Evolutionary conservation across 2,113 vertebrate genomes (phyloP).

Genomic region (Ellobius talpinus): DNA sequence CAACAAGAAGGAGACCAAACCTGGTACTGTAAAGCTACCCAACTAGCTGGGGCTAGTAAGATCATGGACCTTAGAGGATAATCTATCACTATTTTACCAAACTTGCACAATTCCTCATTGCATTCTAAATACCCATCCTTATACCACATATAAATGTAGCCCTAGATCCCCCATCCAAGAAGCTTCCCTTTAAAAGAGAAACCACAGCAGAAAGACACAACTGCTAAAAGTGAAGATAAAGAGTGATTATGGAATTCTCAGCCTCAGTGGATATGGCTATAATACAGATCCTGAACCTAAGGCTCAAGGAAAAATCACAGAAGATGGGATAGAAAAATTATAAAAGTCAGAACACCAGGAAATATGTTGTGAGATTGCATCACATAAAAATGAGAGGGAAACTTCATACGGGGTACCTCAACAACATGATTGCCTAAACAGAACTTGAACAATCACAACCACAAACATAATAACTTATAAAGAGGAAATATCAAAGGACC

Average conservation of each 20-base stretch:
- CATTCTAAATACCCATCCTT: background rate
- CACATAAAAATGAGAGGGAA: background rate
- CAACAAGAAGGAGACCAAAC: background rate
- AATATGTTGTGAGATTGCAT: background rate
- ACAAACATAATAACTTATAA: background rate
- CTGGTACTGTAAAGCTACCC: background rate
- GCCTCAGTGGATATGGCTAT: background rate
- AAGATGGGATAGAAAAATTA: background rate
- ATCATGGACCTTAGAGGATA: no score
- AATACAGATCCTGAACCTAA: background rate
- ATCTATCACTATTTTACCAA: background rate
- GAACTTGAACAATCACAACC: background rate
- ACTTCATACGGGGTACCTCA: background rate
- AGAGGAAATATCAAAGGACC: background rate
- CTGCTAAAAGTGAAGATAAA: background rate
- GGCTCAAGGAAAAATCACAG: background rate
- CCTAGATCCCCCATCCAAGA: no score
- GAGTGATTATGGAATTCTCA: background rate
- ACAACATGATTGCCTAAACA: background rate
- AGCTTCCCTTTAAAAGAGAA: background rate
- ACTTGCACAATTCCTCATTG: background rate
- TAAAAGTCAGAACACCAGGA: background rate
- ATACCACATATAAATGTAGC: background rate
- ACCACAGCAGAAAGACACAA: background rate
- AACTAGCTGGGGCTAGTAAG: background rate